Evolutionary conservation across 2,888 invertebrate species (phyloP).

Genomic region (Sepioteuthis lessoniana): DNA sequence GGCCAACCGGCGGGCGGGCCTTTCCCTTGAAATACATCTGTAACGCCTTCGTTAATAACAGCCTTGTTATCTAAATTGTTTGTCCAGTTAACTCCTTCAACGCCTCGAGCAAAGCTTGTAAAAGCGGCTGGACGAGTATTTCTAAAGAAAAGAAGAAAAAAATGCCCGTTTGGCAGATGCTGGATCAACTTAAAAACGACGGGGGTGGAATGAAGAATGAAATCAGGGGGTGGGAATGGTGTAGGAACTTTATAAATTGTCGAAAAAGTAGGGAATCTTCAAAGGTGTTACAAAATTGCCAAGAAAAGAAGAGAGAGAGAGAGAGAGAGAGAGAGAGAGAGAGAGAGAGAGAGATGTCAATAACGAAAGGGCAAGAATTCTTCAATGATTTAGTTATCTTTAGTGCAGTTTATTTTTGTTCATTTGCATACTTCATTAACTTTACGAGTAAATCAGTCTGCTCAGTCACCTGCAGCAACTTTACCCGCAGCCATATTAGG

Average conservation of each 20-base stretch:
- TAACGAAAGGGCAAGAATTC: too few species aligned
- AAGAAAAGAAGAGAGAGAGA: background rate
- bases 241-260: background rate
- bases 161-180: background rate
- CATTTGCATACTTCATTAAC: background rate
- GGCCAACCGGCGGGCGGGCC: background rate
- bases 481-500: background rate
- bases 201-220: background rate
- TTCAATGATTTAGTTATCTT: background rate
- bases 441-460: background rate
- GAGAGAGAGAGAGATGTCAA: too few species aligned
- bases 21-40: background rate
- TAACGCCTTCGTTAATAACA: background rate
- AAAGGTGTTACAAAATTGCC: background rate
- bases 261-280: background rate
- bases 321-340: background rate
- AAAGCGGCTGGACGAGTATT: background rate
- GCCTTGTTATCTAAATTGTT: background rate
- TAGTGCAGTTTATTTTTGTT: background rate
- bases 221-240: background rate
- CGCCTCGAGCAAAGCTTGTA: background rate
- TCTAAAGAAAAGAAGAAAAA: background rate
- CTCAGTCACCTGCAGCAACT: background rate
- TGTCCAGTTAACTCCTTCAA: background rate
- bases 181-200: background rate